Conservation (phyloP, 2,888 invertebrate species). For the Drosophila prostipennis region DNA sequence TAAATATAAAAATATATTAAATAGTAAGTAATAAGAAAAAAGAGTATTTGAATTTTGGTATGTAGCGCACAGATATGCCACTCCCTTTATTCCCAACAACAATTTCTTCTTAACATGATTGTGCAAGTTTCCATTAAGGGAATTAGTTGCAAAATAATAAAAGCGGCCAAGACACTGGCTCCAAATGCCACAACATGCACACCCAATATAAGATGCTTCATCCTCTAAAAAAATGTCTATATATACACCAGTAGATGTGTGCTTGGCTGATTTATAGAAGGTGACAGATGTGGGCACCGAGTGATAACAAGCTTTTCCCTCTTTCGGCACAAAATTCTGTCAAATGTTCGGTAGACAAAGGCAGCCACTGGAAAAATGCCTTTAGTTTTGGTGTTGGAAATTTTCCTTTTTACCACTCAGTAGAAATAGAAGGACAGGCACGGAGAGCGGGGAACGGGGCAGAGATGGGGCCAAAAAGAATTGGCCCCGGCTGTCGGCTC, state of each 20-base stretch:
- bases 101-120: constrained; percentile 58
- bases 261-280: constrained; percentile 74
- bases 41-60: background rate
- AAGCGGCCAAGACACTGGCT: constrained; percentile 44
- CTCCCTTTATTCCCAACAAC: constrained; percentile 30
- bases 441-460: background rate
- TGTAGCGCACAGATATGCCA: background rate
- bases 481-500: constrained; percentile 51
- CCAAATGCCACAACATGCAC: constrained; percentile 43
- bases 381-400: constrained; percentile 62
- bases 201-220: constrained; percentile 28
- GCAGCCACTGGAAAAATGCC: constrained; percentile 59
- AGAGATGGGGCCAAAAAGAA: constrained; percentile 31
- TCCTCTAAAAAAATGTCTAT: constrained; percentile 13
- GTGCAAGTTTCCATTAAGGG: constrained; percentile 79
- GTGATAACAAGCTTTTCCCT: constrained; percentile 72
- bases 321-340: constrained; percentile 45
- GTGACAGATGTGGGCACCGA: constrained; percentile 77
- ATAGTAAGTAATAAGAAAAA: background rate
- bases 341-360: constrained; percentile 45
- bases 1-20: too few species aligned
- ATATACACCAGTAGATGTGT: constrained; percentile 6
- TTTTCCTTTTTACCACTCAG: constrained; percentile 48
- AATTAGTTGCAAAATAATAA: constrained; percentile 68
- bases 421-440: constrained; percentile 11